Evolutionary conservation across 37 sponge, comb jelly and placozoan genomes (phyloP).

Genomic region (Haliclona indistincta): DNA sequence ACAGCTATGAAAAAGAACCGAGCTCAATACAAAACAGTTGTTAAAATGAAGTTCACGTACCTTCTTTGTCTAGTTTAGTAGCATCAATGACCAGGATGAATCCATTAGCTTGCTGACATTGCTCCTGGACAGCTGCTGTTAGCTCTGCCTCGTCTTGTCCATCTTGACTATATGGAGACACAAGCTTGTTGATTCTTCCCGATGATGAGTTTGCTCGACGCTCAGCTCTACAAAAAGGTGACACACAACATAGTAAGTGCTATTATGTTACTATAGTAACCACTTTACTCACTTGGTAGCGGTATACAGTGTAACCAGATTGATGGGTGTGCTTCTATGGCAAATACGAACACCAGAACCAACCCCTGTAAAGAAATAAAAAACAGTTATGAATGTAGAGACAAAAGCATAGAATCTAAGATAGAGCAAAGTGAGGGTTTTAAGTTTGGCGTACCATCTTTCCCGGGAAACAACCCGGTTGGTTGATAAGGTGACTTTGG

Average conservation of each 20-base stretch:
- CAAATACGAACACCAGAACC: constrained; percentile 67
- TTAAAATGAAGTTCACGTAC: constrained; percentile 2
- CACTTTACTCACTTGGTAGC: constrained; percentile 38
- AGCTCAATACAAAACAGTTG: not conserved
- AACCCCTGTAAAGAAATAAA: constrained; percentile 28
- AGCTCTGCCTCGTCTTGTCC: constrained; percentile 8
- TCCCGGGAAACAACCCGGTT: constrained; percentile 50
- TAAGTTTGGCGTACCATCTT: constrained; percentile 52
- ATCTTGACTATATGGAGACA: constrained; percentile 16
- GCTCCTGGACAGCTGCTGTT: constrained; percentile 38
- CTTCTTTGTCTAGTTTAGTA: constrained; percentile 4
- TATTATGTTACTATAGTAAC: not conserved
- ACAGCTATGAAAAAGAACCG: not conserved
- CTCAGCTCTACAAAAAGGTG: constrained; percentile 19
- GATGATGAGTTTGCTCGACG: not conserved
- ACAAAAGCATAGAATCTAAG: not conserved
- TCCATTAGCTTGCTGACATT: constrained; percentile 33
- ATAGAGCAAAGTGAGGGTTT: not conserved
- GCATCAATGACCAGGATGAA: constrained; percentile 26
- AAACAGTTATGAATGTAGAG: not conserved
- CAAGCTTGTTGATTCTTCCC: constrained; percentile 36
- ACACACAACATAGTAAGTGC: not conserved
- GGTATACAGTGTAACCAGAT: constrained; percentile 65
- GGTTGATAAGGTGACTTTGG: constrained; percentile 44
- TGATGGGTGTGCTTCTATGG: constrained; percentile 30